phyloP scores from a whole-genome alignment of 2,113 vertebrate genomes.

The Channa argus region DNA sequence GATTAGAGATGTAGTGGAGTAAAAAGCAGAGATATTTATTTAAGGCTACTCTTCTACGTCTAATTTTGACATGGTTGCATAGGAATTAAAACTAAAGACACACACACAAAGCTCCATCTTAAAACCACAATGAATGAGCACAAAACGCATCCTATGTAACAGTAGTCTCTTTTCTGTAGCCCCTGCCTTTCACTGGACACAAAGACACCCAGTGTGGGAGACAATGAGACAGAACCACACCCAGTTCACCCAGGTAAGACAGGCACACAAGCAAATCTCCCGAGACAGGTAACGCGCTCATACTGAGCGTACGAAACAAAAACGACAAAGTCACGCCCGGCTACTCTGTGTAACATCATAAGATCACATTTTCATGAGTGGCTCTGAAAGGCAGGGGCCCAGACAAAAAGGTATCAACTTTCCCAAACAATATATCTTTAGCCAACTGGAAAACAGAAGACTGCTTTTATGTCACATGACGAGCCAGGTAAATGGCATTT shows the following conservation, averaged over 20 bases:
- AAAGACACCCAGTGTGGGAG: conserved; percentile 74
- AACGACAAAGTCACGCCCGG: conserved; percentile 80
- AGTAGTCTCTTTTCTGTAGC: conserved; percentile 70
- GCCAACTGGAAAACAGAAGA: conserved; percentile 30
- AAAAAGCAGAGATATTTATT: too few relatives aligned
- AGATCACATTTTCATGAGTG: conserved; percentile 74
- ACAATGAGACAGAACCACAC: conserved; percentile 73
- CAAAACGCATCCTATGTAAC: conserved; percentile 76
- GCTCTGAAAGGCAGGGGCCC: conserved; percentile 39
- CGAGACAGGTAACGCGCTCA: conserved; percentile 64
- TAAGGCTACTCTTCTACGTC: too few relatives aligned
- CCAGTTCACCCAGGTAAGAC: conserved; percentile 72
- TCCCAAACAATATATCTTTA: conserved; percentile 58
- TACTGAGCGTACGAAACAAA: conserved; percentile 65
- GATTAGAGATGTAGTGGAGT: too few relatives aligned
- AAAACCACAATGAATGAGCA: conserved; percentile 54
- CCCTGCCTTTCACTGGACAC: conserved; percentile 70
- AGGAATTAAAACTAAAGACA: background rate
- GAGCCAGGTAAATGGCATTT: conserved; percentile 5
- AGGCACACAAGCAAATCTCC: conserved; percentile 60
- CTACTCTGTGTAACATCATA: conserved; percentile 75
- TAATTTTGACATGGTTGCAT: too few relatives aligned
- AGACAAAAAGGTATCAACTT: conserved; percentile 70
- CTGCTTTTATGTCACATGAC: conserved; percentile 12
- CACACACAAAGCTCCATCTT: conserved; percentile 14